Evolutionary conservation across 2,797 vertebrate genomes (phyloP).

Genomic region (Muscicapa comitata): DNA sequence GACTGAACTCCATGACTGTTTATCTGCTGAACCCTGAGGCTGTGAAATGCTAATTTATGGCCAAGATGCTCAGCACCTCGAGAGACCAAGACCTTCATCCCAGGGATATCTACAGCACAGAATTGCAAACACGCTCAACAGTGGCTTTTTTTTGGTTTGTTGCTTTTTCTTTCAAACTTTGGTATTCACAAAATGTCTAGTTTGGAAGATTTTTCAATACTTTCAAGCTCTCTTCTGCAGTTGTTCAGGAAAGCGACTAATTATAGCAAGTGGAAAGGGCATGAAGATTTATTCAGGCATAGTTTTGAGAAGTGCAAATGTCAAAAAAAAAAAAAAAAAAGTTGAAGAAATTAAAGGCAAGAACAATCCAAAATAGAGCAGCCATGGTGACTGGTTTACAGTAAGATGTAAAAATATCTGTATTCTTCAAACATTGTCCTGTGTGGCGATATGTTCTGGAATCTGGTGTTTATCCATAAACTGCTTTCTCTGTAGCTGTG

Average conservation of each 20-base stretch:
- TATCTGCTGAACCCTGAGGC: not conserved
- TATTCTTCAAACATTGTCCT: not conserved
- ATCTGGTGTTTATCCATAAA: not conserved
- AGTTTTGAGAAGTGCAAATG: conserved; percentile 56
- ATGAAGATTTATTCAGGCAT: conserved; percentile 42
- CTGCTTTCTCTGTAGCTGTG: not conserved
- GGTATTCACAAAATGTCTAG: not conserved
- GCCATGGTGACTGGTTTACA: not conserved
- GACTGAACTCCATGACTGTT: not conserved
- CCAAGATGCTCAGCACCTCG: not conserved
- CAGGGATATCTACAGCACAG: not conserved
- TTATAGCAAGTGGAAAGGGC: conserved; percentile 52
- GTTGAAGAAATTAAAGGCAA: not conserved
- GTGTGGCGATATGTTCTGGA: not conserved
- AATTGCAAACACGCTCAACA: not conserved
- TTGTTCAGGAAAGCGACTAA: not conserved
- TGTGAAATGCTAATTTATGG: not conserved
- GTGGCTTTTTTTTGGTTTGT: not conserved
- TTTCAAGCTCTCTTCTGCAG: not conserved
- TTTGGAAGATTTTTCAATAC: not conserved
- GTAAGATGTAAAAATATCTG: not conserved
- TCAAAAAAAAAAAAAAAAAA: conserved; percentile 56
- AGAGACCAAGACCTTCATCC: not conserved
- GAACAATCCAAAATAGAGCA: not conserved
- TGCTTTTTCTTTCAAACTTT: not conserved